These are phyloP conservation scores for Pollenia amentaria DNA, from an alignment of 2,888 invertebrate genomes.

Conservation along the genomic window DNA sequence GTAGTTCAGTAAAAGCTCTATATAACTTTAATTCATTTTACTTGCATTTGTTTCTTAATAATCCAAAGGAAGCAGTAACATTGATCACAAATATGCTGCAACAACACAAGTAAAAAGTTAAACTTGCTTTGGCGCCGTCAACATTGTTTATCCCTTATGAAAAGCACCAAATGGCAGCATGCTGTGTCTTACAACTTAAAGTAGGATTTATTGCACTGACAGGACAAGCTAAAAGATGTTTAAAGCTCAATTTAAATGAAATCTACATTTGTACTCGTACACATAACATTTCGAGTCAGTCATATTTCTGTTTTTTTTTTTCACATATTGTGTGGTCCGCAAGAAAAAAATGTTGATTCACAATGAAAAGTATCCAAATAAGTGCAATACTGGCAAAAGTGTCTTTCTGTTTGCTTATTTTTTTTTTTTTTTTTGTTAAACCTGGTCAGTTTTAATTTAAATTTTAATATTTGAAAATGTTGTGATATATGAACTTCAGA, in stretches of 20 bases:
- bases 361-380: slow-evolving; percentile 5
- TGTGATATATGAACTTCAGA: slow-evolving; percentile 14
- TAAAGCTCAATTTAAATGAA: slow-evolving; percentile 67
- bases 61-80: slow-evolving; percentile 12
- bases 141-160: slow-evolving; percentile 63
- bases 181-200: slow-evolving; percentile 64
- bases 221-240: slow-evolving; percentile 56
- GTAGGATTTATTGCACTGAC: slow-evolving; percentile 65
- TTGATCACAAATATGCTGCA: not conserved
- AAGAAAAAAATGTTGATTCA: not conserved
- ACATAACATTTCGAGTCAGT: not conserved
- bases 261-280: slow-evolving; percentile 56
- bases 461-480: slow-evolving; percentile 20
- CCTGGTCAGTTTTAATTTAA: slow-evolving; percentile 42
- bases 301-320: slow-evolving; percentile 38
- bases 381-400: not conserved
- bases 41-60: slow-evolving; percentile 8
- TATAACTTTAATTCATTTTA: slow-evolving; percentile 31
- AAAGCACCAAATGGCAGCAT: slow-evolving; percentile 54
- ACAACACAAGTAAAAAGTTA: slow-evolving; percentile 31
- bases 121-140: slow-evolving; percentile 68
- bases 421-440: not conserved
- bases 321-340: slow-evolving; percentile 59
- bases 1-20: slow-evolving; percentile 28
- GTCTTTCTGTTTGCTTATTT: slow-evolving; percentile 1